A percentile compares a stretch with the other conserved stretches of the same genome.
These are phyloP conservation scores for Bathybates hornii DNA, from an alignment of 2,113 vertebrate genomes.

Conservation along the genomic window DNA sequence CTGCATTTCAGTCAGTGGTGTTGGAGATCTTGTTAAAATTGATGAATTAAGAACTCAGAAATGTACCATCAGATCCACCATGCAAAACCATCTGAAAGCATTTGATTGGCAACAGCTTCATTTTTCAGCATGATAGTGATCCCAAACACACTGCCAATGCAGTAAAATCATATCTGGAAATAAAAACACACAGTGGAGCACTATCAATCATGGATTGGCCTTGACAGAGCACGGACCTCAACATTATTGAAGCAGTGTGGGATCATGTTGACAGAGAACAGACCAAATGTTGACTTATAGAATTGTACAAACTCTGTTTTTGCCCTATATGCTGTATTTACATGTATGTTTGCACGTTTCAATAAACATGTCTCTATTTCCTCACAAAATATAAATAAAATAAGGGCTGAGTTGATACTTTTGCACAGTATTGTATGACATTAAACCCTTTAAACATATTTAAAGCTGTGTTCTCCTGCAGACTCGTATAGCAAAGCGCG, in stretches of 20 bases:
- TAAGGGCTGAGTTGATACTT: not conserved
- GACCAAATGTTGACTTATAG: not conserved
- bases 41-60: not conserved
- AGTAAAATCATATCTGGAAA: not conserved
- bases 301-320: not conserved
- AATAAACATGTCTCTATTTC: not conserved
- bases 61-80: not conserved
- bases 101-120: not conserved
- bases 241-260: not conserved
- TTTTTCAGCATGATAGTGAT: not conserved
- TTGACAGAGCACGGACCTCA: not conserved
- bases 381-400: not conserved
- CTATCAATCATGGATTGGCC: not conserved
- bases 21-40: not conserved
- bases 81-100: not conserved
- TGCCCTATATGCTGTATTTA: not conserved
- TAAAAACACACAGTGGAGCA: not conserved
- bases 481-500: slow-evolving; percentile 93
- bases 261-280: not conserved
- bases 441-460: not conserved
- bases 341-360: not conserved
- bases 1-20: not conserved
- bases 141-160: not conserved
- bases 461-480: slow-evolving; percentile 21
- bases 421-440: not conserved